Evolutionary conservation across 2,888 invertebrate species (phyloP), one percentile per base, ranked within the genome.

Genomic region (Melanotus villosus): DNA sequence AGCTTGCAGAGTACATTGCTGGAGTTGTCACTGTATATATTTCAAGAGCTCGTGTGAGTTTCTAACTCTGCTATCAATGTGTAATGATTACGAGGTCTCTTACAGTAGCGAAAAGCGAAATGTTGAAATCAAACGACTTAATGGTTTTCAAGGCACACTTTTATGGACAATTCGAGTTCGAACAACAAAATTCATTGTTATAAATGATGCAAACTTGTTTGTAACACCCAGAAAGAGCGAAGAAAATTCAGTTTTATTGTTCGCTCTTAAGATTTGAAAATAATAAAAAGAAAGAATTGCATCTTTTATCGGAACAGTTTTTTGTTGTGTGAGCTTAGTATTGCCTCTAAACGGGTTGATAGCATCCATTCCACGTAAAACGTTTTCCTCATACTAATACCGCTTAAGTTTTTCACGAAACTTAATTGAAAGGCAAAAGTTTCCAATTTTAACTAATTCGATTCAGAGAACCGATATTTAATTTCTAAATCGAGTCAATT

Each of bases 1-100:
- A 57, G 57, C 21, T 57, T 41, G 57, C 23, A 12, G 23, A 57
- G 57, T 26, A 57, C 57, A 57, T 57, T 57, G 38, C 57, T 30
- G 41, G 14, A 23, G 57, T 57, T 57, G 57, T 38, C 57, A 57
- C 57, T 57, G 57, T 54, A 54, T 54, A 52, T 52, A 54, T 54
- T 54, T 54, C 54, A 54, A 36, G 54, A 36, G 54, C 54, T 19
- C 57, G 57, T 36, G 38, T 57, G 36, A 57, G 41, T 57, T 57
- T 23, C 57, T 32, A 57, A 57, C 57, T 36, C 23, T n/a, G 36
- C 26, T 18, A 57, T 57, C 57, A 57, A 57, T 57, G 41, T 41
- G 57, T 57, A 57, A 57, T 41, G 57, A 41, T 38, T 57, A 57
- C 57, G 57, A 41, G 30, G 38, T 54, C 21, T 32, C 34, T 34